phyloP scores from a whole-genome alignment of 2,797 vertebrate species.

The Myotis myotis region DNA sequence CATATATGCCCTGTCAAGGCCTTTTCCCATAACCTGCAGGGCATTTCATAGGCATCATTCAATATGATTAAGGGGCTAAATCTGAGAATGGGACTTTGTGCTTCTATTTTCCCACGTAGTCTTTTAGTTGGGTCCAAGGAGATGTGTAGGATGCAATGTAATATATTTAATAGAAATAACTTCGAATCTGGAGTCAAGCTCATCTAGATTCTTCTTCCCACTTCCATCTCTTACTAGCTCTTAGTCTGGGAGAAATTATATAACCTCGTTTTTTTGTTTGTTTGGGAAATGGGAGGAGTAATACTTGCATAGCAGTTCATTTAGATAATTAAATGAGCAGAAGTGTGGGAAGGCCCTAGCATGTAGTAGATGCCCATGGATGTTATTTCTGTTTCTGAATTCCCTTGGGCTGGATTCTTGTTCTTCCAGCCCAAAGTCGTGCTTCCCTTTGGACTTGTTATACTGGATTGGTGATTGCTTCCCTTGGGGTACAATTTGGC shows the following conservation, averaged over 20 bases:
- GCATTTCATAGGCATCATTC: background rate
- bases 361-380: background rate
- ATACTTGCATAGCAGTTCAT: background rate
- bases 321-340: background rate
- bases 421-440: background rate
- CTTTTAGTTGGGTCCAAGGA: background rate
- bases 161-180: background rate
- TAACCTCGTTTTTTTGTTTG: background rate
- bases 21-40: background rate
- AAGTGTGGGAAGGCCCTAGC: background rate
- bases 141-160: background rate
- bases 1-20: background rate
- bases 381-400: conserved; percentile 28
- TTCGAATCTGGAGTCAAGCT: background rate
- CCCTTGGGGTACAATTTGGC: background rate
- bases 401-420: background rate
- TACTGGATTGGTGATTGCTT: background rate
- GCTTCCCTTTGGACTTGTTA: background rate
- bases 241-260: background rate
- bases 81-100: background rate
- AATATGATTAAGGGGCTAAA: background rate
- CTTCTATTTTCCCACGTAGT: background rate
- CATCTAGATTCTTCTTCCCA: background rate
- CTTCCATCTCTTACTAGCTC: background rate
- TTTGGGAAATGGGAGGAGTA: background rate